Conservation (phyloP, 2,888 invertebrate genomes). For the Mycalesis mineus region DNA sequence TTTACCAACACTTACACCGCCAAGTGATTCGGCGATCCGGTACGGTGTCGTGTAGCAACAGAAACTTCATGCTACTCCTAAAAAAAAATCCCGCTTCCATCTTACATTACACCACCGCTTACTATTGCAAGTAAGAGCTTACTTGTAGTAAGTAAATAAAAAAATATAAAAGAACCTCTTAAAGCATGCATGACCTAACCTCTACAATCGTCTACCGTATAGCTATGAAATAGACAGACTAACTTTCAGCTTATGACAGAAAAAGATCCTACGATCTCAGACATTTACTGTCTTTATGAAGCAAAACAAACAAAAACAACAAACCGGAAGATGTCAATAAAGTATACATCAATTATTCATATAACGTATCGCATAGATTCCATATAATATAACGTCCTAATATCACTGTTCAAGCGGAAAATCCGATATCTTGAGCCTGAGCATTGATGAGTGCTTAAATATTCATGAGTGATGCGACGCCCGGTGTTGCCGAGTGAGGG, state of each 20-base stretch:
- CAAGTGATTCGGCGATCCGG: no score
- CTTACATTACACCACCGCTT: no score
- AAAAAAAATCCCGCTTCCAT: no score
- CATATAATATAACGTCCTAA: slow-evolving; percentile 38
- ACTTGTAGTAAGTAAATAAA: no score
- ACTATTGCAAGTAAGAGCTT: no score
- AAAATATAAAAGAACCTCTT: no score
- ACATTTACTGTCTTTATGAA: not conserved
- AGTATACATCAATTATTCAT: slow-evolving; percentile 16
- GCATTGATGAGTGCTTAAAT: slow-evolving; percentile 69
- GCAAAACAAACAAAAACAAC: not conserved
- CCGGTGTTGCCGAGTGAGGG: slow-evolving; percentile 10
- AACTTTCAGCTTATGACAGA: not conserved
- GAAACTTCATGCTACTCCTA: no score
- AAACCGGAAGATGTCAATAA: not conserved
- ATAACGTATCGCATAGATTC: slow-evolving; percentile 33
- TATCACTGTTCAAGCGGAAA: slow-evolving; percentile 61
- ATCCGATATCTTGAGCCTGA: slow-evolving; percentile 68
- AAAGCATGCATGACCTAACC: no score
- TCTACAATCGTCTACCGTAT: no score
- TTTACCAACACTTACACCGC: no score
- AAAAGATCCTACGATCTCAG: not conserved
- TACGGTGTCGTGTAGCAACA: no score
- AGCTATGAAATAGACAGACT: no score
- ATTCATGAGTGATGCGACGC: slow-evolving; percentile 57